Evolutionary conservation across 2,113 vertebrate genomes (phyloP), one percentile per base, ranked within the genome.

Genomic region (Ophthalmolycus amberensis): DNA sequence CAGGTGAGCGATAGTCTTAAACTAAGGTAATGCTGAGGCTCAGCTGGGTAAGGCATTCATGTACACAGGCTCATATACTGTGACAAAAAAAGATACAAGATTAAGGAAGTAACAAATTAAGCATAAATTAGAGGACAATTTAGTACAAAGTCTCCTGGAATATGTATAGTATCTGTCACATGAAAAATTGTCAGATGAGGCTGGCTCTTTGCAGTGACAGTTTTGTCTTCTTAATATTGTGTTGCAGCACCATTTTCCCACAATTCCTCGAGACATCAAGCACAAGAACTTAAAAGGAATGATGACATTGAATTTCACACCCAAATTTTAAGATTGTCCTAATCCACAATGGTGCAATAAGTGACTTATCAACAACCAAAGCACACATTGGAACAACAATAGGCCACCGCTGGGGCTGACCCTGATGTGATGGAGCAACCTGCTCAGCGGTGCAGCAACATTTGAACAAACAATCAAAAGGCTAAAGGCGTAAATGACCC

Each of bases 401-500:
- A 25, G 22, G 56, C 42, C 3, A 8, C 52, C 11, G 34, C 64
- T 27, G 37, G 25, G 48, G 20, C 59, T 70, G 72, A 80, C 65
- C 64, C 56, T 44, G 42, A 62, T 40, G 76, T 70, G 69, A 73
- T 14, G n/a, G 56, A 75, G 63, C 66, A 76, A 70, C 64, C 58
- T 60, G 67, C 40, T 85, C 71, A 74, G 62, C 15, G 6, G 60
- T 29, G 69, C 82, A 22, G 62, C 40, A 80, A 65, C 48, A 44
- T 78, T 83, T 78, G 69, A 64, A 75, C 77, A 80, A 74, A 84
- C 70, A 80, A 59, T 77, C 68, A 85, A 69, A 6, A 83, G 27
- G 67, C 81, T 72, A 70, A 86, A 80, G 60, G 58, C 59, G 0
- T 44, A 60, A 77, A 76, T 60, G 40, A 83, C 74, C 87, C 34